Conservation (phyloP, 2,888 invertebrate genomes). For the Smittia aterrima region DNA sequence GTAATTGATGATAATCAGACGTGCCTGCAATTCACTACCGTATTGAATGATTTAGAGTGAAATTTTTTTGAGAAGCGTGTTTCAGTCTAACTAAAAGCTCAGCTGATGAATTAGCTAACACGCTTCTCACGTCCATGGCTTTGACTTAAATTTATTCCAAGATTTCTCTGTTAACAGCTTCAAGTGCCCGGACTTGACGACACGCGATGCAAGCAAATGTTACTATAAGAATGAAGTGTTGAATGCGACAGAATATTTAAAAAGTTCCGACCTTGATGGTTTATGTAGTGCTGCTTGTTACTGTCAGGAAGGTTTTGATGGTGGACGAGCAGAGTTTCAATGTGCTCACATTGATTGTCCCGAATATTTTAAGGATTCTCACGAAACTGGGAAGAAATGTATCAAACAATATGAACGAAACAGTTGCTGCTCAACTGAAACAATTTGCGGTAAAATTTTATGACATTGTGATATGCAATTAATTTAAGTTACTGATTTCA, state of each 20-base stretch:
- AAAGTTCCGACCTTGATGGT: neutral
- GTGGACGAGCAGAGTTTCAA: slow-evolving; percentile 7
- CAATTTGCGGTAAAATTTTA: slow-evolving; percentile 34
- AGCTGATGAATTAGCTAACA: neutral
- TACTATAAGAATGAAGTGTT: slow-evolving; percentile 16
- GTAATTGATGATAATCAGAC: neutral
- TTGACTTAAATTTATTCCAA: neutral
- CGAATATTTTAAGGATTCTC: neutral
- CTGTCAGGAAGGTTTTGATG: neutral
- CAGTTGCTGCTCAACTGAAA: slow-evolving; percentile 17
- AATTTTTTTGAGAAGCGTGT: neutral
- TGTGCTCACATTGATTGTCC: slow-evolving; percentile 35
- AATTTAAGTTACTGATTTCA: neutral
- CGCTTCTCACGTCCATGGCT: neutral
- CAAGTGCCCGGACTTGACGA: slow-evolving; percentile 12
- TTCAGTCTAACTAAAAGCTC: too few relatives aligned
- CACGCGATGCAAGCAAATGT: slow-evolving; percentile 4
- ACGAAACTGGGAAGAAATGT: neutral
- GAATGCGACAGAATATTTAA: neutral
- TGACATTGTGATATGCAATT: neutral
- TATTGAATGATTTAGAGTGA: neutral
- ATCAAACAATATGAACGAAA: slow-evolving; percentile 11
- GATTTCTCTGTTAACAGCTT: neutral
- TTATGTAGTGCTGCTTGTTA: slow-evolving; percentile 16
- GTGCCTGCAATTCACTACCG: neutral